These are phyloP conservation scores for Keiferia lycopersicella DNA, from an alignment of 2,888 invertebrate species.

Conservation along the genomic window DNA sequence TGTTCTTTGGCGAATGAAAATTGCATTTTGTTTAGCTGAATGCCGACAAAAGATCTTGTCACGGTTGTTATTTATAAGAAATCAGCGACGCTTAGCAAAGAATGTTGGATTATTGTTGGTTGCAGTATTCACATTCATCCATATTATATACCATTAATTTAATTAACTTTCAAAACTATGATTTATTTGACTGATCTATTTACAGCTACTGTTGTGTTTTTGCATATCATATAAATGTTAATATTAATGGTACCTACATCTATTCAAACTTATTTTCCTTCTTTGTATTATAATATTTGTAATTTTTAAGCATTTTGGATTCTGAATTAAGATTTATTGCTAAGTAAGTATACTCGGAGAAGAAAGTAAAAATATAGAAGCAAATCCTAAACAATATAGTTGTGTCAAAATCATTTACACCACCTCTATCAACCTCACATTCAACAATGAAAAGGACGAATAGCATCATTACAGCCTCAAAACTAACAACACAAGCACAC, in stretches of 20 bases:
- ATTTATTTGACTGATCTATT: not conserved
- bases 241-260: too few relatives aligned
- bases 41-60: conserved; percentile 63
- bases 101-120: conserved; percentile 13
- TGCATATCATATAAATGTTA: not conserved
- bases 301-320: too few relatives aligned
- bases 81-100: conserved; percentile 35
- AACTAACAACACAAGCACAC: conserved; percentile 31
- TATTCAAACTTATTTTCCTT: too few relatives aligned
- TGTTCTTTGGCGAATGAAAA: conserved; percentile 64
- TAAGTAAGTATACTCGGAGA: too few relatives aligned
- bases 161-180: not conserved
- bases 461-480: conserved; percentile 18
- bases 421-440: not conserved
- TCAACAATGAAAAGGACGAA: not conserved
- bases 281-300: too few relatives aligned
- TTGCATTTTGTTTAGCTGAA: conserved; percentile 64
- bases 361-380: too few relatives aligned
- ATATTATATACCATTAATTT: not conserved
- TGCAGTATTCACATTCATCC: not conserved
- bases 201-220: not conserved
- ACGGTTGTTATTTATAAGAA: conserved; percentile 32
- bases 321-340: too few relatives aligned
- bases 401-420: not conserved
- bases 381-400: too few relatives aligned